Evolutionary conservation across 2,113 vertebrate genomes (phyloP).

Genomic region (Salvelinus sp.): DNA sequence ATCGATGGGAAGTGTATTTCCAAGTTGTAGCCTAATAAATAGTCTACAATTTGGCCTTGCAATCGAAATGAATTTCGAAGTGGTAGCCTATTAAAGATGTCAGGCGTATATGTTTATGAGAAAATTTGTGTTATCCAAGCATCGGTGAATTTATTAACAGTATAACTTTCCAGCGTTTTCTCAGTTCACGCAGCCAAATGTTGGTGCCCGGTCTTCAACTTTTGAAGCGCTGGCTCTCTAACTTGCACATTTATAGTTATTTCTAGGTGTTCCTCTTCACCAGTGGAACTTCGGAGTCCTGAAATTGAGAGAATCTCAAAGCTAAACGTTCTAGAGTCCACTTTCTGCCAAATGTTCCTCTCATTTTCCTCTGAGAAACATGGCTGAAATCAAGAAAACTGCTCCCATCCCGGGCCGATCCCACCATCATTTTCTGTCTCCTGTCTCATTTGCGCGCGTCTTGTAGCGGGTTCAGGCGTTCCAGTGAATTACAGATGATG

Average conservation of each 20-base stretch:
- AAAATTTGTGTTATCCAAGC: no score
- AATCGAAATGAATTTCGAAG: no score
- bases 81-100: no score
- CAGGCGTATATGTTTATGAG: no score
- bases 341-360: conserved; percentile 16
- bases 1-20: no score
- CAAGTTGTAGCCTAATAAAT: no score
- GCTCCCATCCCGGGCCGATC: background rate
- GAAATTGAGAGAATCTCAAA: conserved; percentile 17
- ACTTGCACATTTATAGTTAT: background rate
- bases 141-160: no score
- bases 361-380: conserved; percentile 7
- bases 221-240: background rate
- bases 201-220: background rate
- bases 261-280: conserved; percentile 1
- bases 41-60: no score
- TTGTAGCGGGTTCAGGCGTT: conserved; percentile 19
- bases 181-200: background rate
- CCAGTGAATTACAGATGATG: background rate
- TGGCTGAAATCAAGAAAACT: background rate
- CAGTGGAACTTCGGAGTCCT: background rate
- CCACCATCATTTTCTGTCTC: background rate
- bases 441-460: background rate
- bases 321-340: conserved; percentile 23
- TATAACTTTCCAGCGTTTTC: background rate